Evolutionary conservation across 1,140 invertebrate genomes (phyloP), one percentile per base, ranked within the genome.

Genomic region (Diploscapter pachys): DNA sequence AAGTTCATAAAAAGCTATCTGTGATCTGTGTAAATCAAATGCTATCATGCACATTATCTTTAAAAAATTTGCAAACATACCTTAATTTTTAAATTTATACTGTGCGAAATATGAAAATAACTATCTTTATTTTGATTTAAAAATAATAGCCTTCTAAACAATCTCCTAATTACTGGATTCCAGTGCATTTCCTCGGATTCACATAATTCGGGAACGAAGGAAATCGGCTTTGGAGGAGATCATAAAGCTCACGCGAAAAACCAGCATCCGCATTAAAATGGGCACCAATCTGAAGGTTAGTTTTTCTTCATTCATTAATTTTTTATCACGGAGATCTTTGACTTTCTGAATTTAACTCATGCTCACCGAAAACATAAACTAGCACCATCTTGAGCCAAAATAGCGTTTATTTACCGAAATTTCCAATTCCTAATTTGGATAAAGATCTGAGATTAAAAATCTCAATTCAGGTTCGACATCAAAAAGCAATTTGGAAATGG

Each of bases 401-500:
- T 13, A 59, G 57, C 9, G 9, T 9, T 1, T 59, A 59, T 13
- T 11, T 9, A 59, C 31, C 31, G 57, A 59, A 59, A 59, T 11
- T 1, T 9, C 57, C 31, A 9, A 59, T 9, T 59, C 9, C 57
- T 59, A 59, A 11, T 59, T 9, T 9, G 57, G 13, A 59, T 59
- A 13, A 11, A 11, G 57, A 11, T 11, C 9, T 59, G 9, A 59
- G 9, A 9, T 11, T 11, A 59, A 59, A 9, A 11, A 59, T 13
- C 9, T 9, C 57, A 9, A 59, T 71, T 66, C 69, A 71, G 69
- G 31, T 52, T 55, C 52, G 71, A 8, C 71, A 72, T 56, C 71
- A 72, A n/a, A 72, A 72, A 63, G 71, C 71, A 5, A 52, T 80
- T 6, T 81, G 80, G 80, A 63, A 72, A 63, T 80, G 79, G 79